phyloP scores from a whole-genome alignment of 2,113 vertebrate species.

The Cnemophilus loriae region DNA sequence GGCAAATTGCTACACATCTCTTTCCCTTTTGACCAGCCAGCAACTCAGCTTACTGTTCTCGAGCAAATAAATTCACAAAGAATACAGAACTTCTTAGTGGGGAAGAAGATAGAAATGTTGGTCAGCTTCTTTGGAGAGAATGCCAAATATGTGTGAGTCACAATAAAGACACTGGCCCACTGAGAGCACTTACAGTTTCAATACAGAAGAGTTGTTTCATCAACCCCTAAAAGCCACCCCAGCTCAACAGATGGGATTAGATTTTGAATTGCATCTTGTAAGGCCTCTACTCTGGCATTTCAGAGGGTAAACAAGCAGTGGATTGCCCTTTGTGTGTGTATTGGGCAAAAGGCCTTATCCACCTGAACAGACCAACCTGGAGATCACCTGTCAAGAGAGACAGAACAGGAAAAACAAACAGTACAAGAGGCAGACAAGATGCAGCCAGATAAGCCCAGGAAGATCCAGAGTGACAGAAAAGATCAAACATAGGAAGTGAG shows the following conservation, averaged over 20 bases:
- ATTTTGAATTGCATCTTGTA: background rate
- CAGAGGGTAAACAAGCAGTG: background rate
- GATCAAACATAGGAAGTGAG: background rate
- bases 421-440: background rate
- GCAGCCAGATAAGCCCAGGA: background rate
- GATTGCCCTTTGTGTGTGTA: background rate
- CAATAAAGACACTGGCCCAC: background rate
- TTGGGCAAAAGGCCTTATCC: background rate
- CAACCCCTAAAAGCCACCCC: background rate
- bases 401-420: background rate
- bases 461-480: background rate
- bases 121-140: background rate
- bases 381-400: background rate
- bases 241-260: background rate
- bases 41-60: background rate
- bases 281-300: background rate
- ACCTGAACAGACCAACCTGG: background rate
- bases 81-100: background rate
- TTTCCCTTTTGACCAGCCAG: background rate
- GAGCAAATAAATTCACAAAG: background rate
- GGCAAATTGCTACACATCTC: background rate
- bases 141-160: background rate
- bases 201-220: background rate
- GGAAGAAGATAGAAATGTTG: background rate
- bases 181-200: background rate